Conservation (phyloP, 2,113 vertebrate species). For the Oreochromis spilurus region DNA sequence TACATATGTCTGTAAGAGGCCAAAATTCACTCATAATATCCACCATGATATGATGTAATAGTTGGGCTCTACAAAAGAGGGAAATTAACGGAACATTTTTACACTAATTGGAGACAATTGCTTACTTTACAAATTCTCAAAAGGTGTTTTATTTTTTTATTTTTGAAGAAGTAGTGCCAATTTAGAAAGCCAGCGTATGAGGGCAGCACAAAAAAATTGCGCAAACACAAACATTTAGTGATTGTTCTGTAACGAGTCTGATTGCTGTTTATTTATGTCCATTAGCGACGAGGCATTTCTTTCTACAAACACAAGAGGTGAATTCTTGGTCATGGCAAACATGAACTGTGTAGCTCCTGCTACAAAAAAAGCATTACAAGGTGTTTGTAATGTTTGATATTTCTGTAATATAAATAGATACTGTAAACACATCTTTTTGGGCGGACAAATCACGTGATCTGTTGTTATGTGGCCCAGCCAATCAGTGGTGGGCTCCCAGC, state of each 20-base stretch:
- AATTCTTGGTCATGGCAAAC: neutral
- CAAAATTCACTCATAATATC: neutral
- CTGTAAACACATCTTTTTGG: neutral
- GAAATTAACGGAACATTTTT: neutral
- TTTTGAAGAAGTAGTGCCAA: neutral
- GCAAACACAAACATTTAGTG: neutral
- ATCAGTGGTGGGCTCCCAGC: neutral
- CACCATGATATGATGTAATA: neutral
- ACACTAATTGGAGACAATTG: neutral
- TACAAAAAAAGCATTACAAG: neutral
- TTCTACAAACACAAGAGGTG: neutral
- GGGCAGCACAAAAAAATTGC: neutral
- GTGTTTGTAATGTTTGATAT: neutral
- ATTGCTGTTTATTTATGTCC: neutral
- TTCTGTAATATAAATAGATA: neutral
- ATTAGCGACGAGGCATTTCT: neutral
- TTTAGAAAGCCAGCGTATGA: neutral
- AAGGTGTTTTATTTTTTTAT: accelerated
- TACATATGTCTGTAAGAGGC: neutral
- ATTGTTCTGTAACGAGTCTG: neutral
- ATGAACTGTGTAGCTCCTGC: neutral
- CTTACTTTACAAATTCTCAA: neutral
- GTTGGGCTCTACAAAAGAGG: neutral
- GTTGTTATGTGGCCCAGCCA: neutral
- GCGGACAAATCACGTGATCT: neutral